Evolutionary conservation across 2,797 vertebrate species (phyloP).

Genomic region (Eptatretus atami): DNA sequence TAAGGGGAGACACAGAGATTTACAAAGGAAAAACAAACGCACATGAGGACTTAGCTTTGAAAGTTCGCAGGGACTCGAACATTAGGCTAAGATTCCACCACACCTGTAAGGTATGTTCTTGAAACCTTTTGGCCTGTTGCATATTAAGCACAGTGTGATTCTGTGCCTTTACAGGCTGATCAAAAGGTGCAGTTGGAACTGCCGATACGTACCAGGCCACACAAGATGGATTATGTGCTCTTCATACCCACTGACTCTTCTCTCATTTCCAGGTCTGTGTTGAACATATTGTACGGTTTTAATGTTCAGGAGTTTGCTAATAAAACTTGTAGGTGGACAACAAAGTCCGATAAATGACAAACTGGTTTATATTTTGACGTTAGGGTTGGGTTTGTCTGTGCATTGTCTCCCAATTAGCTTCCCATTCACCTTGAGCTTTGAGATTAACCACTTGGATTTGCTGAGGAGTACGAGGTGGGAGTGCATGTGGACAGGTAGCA

Average conservation of each 20-base stretch:
- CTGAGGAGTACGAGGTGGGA: conserved; percentile 28
- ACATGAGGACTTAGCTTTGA: too few relatives aligned
- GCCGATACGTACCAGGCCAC: neutral
- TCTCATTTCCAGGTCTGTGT: neutral
- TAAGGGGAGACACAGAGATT: too few relatives aligned
- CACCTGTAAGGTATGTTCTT: too few relatives aligned
- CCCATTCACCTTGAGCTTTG: conserved; percentile 73
- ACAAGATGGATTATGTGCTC: neutral
- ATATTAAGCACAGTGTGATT: neutral
- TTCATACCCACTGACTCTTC: conserved; percentile 1
- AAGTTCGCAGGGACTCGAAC: too few relatives aligned
- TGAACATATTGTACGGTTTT: neutral
- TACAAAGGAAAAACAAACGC: too few relatives aligned
- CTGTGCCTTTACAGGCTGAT: neutral
- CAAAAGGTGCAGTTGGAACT: conserved; percentile 5
- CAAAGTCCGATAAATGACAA: too few relatives aligned
- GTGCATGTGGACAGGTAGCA: conserved; percentile 32
- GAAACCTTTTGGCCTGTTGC: too few relatives aligned
- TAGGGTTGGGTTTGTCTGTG: too few relatives aligned
- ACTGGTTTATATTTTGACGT: too few relatives aligned
- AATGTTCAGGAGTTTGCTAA: neutral
- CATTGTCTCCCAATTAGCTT: conserved; percentile 22
- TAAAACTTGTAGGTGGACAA: too few relatives aligned
- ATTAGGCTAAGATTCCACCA: too few relatives aligned
- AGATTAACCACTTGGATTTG: conserved; percentile 45